Percentiles rank a stretch among this genome's conserved stretches.
Evolutionary conservation across 2,797 vertebrate species (phyloP).

Genomic region (Percopsis omiscomaycus): DNA sequence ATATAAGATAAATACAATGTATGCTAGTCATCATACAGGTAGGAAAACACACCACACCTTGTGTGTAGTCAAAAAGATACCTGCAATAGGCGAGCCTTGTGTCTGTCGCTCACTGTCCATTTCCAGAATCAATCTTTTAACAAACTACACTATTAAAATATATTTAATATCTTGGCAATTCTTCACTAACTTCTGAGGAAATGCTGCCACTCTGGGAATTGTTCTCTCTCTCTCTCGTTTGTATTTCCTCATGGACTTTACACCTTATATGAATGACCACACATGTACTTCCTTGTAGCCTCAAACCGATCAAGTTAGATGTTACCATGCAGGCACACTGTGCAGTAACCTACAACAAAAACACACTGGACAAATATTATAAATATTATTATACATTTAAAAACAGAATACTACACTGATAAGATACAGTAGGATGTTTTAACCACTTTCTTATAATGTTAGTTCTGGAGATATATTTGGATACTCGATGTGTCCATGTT

Average conservation of each 20-base stretch:
- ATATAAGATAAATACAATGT: not conserved
- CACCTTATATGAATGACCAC: conserved; percentile 46
- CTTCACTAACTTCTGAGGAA: conserved; percentile 34
- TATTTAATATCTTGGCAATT: not conserved
- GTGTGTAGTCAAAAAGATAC: not conserved
- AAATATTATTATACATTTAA: not conserved
- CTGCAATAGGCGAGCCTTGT: conserved; percentile 18
- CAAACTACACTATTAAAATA: conserved; percentile 3
- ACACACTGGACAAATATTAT: not conserved
- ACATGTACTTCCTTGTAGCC: conserved; percentile 74
- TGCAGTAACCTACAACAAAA: not conserved
- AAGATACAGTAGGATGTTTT: not conserved
- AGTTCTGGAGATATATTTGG: not conserved
- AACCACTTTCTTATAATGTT: not conserved
- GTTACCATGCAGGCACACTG: not conserved
- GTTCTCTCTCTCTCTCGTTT: conserved; percentile 20
- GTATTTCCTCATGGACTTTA: conserved; percentile 67
- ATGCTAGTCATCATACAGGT: not conserved
- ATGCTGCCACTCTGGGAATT: conserved; percentile 28
- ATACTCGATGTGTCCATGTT: not conserved
- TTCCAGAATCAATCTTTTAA: conserved; percentile 15
- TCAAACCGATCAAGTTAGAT: conserved; percentile 42
- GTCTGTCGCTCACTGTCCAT: conserved; percentile 38
- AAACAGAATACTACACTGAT: too few relatives aligned
- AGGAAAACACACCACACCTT: conserved; percentile 32